Conservation (phyloP, 1,140 invertebrate genomes). For the Radopholus similis region DNA sequence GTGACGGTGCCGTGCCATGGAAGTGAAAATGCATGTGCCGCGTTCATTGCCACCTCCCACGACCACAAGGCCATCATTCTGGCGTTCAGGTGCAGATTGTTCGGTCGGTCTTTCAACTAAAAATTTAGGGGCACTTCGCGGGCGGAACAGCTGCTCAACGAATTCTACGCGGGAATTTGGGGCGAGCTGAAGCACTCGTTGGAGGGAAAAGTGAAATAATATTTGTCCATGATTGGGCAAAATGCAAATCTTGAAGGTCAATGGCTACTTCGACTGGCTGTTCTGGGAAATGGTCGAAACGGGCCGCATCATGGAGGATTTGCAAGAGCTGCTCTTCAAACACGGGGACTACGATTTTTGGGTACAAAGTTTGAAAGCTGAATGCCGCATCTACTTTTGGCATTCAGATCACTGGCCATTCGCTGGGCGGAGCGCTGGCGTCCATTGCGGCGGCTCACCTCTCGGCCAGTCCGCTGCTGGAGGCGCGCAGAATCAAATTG, state of each 20-base stretch:
- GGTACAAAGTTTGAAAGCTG: background rate
- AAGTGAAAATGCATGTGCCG: conserved; percentile 29
- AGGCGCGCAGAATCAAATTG: conserved; percentile 28
- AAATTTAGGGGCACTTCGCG: too few relatives aligned
- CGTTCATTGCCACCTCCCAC: conserved; percentile 30
- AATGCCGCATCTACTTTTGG: too few relatives aligned
- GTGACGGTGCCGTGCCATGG: conserved; percentile 15
- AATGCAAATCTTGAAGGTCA: too few relatives aligned
- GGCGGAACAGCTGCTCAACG: background rate
- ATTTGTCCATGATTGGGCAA: too few relatives aligned
- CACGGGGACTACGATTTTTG: conserved; percentile 6
- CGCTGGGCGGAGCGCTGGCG: conserved; percentile 13
- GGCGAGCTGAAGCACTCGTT: background rate
- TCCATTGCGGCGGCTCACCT: conserved; percentile 17
- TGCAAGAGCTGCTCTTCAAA: background rate
- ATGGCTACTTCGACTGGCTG: background rate
- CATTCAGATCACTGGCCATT: conserved; percentile 19
- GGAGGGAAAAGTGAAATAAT: background rate
- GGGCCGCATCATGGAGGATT: background rate
- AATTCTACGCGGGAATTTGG: background rate
- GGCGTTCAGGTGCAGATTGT: conserved; percentile 26
- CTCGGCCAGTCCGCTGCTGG: conserved; percentile 22
- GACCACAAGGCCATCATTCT: conserved; percentile 33
- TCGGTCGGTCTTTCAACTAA: too few relatives aligned
- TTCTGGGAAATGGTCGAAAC: background rate